Evolutionary conservation across 2,888 invertebrate genomes (phyloP).

Genomic region (Platerodrilus igneus): DNA sequence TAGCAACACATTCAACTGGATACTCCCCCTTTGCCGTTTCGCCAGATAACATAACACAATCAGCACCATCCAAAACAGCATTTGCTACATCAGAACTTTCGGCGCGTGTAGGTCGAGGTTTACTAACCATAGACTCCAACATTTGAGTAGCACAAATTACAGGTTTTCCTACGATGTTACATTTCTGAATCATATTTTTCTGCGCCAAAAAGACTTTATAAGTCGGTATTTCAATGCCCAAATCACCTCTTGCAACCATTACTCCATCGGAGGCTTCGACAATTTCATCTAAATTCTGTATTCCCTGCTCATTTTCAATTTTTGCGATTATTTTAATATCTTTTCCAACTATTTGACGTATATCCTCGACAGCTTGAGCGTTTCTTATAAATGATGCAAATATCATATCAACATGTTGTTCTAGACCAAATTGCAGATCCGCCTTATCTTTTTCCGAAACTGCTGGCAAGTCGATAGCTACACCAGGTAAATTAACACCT

Average conservation of each 20-base stretch:
- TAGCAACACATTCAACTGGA: slow-evolving; percentile 82
- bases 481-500: slow-evolving; percentile 93
- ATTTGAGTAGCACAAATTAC: slow-evolving; percentile 98
- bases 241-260: slow-evolving; percentile 97
- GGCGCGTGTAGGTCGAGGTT: slow-evolving; percentile 92
- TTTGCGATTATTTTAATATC: slow-evolving; percentile 94
- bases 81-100: slow-evolving; percentile 97
- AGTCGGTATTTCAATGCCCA: slow-evolving; percentile 96
- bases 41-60: slow-evolving; percentile 92
- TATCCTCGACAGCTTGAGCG: slow-evolving; percentile 83
- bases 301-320: slow-evolving; percentile 97
- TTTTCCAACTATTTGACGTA: slow-evolving; percentile 79
- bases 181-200: slow-evolving; percentile 93
- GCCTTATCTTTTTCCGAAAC: slow-evolving; percentile 94
- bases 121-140: slow-evolving; percentile 97
- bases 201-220: slow-evolving; percentile 96
- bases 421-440: slow-evolving; percentile 84
- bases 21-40: slow-evolving; percentile 98
- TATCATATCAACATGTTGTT: slow-evolving; percentile 90
- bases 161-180: slow-evolving; percentile 92
- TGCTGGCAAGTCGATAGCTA: slow-evolving; percentile 92
- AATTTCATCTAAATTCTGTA: slow-evolving; percentile 89
- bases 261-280: slow-evolving; percentile 90
- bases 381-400: slow-evolving; percentile 97
- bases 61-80: slow-evolving; percentile 94